These are phyloP conservation scores for Elaphurus davidianus DNA, from an alignment of 2,113 vertebrate genomes.

Conservation along the genomic window DNA sequence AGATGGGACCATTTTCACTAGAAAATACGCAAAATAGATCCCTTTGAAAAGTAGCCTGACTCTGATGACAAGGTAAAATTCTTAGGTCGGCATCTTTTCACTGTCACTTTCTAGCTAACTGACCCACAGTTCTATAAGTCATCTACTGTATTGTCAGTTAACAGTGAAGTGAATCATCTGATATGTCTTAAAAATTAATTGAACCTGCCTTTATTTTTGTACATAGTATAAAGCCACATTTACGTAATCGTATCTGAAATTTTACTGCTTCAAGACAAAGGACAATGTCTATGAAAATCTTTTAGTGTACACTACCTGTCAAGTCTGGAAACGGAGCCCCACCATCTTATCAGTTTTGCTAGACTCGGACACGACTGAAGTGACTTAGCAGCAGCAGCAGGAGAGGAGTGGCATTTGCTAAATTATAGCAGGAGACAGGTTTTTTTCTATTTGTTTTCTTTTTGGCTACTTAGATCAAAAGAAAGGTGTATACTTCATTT, in stretches of 20 bases:
- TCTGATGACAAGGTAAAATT: background rate
- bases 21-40: background rate
- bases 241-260: background rate
- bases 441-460: background rate
- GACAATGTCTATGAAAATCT: background rate
- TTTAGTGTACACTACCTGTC: background rate
- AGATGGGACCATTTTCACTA: background rate
- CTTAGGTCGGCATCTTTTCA: background rate
- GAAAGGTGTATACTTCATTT: constrained; percentile 82
- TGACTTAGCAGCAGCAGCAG: no score
- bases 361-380: background rate
- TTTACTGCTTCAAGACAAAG: background rate
- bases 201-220: background rate
- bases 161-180: background rate
- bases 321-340: background rate
- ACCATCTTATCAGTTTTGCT: background rate
- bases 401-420: constrained; percentile 21
- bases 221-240: background rate
- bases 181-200: constrained; percentile 5
- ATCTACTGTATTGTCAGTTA: background rate
- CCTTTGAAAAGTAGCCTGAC: background rate
- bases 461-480: constrained; percentile 80
- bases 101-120: background rate
- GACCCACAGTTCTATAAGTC: background rate
- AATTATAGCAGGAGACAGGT: constrained; percentile 62